phyloP scores from a whole-genome alignment of 2,797 vertebrate genomes.

The Austrolebias charrua region DNA sequence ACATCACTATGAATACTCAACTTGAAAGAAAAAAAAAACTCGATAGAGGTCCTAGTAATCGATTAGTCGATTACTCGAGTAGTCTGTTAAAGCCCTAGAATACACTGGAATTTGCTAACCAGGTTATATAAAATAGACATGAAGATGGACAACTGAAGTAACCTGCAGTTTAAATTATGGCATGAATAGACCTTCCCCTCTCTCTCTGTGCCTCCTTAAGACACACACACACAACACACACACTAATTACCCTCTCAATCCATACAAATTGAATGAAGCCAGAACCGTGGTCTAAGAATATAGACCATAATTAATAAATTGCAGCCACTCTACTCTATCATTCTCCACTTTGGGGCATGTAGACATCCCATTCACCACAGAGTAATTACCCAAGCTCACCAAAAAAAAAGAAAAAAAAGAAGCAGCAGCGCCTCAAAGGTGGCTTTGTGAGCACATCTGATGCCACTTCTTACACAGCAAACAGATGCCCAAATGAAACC shows the following conservation, averaged over 20 bases:
- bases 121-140: constrained; percentile 32
- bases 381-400: constrained; percentile 59
- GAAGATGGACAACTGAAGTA: constrained; percentile 47
- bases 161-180: constrained; percentile 59
- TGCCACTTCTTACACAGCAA: constrained; percentile 47
- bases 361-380: constrained; percentile 66
- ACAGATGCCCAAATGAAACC: constrained; percentile 59
- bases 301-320: constrained; percentile 82
- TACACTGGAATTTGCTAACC: constrained; percentile 42
- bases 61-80: too few species aligned
- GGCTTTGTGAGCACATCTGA: constrained; percentile 51
- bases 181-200: constrained; percentile 51
- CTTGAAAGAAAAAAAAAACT: too few species aligned
- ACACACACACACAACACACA: constrained; percentile 33
- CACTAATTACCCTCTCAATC: constrained; percentile 72
- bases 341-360: constrained; percentile 73
- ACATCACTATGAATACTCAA: too few species aligned
- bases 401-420: constrained; percentile 17
- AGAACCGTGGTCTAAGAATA: constrained; percentile 75
- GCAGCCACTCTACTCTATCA: constrained; percentile 77
- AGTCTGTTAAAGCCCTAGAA: too few species aligned
- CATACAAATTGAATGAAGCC: constrained; percentile 79
- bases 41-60: too few species aligned
- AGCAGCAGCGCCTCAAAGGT: constrained; percentile 14
- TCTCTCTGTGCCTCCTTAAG: constrained; percentile 23